Evolutionary conservation across 2,113 vertebrate genomes (phyloP).

Genomic region (Mustela nigripes): DNA sequence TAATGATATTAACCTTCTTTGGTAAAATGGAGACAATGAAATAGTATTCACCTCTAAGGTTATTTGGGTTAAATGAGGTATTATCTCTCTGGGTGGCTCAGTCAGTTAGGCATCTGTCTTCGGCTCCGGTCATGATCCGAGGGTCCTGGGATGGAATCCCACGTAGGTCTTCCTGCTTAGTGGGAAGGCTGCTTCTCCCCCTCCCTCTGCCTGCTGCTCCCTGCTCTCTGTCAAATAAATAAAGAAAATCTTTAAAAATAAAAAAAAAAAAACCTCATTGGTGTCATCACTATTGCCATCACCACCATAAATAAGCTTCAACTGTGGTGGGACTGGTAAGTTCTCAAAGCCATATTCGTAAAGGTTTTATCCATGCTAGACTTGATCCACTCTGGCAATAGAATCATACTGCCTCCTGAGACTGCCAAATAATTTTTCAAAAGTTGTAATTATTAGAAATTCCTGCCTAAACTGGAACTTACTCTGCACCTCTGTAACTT

Average conservation of each 20-base stretch:
- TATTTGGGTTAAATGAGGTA: background rate
- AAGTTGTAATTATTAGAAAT: background rate
- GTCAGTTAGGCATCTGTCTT: too few relatives aligned
- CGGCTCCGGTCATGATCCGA: too few relatives aligned
- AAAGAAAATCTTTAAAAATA: too few relatives aligned
- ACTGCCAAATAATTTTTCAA: background rate
- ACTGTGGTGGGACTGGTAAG: rapidly evolving
- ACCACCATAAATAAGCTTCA: background rate
- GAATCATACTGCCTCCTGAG: background rate
- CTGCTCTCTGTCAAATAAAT: too few relatives aligned
- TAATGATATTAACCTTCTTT: background rate
- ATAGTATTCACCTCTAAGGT: background rate
- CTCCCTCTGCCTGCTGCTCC: too few relatives aligned
- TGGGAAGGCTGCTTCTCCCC: too few relatives aligned
- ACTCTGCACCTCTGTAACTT: background rate
- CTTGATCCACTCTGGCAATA: background rate
- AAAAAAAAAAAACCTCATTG: too few relatives aligned
- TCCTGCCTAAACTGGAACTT: background rate
- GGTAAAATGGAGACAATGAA: background rate
- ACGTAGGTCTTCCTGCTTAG: too few relatives aligned
- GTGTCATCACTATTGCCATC: background rate
- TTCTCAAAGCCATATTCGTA: background rate
- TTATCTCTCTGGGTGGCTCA: background rate
- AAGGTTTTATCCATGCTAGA: background rate
- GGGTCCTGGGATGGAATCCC: too few relatives aligned